These are phyloP conservation scores for Campopleginae sp. DNA, from an alignment of 2,888 invertebrate species.

Conservation along the genomic window DNA sequence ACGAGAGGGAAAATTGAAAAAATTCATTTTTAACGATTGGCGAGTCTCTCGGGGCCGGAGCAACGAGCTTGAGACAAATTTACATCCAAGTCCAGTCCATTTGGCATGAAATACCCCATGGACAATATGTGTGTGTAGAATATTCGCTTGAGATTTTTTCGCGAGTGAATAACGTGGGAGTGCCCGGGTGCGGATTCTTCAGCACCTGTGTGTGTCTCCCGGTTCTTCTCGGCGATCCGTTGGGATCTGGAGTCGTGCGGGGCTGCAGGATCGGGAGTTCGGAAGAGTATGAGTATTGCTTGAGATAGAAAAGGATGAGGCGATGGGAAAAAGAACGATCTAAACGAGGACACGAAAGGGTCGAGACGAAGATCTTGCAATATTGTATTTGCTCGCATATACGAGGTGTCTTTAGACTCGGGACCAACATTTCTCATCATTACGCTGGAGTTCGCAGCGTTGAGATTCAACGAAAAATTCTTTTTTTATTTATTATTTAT, in stretches of 20 bases:
- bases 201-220: conserved; percentile 55
- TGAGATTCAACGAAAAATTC: no score
- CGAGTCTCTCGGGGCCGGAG: neutral
- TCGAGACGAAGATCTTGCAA: conserved; percentile 30
- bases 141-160: conserved; percentile 29
- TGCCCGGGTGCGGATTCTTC: conserved; percentile 61
- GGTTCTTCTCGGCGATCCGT: conserved; percentile 17
- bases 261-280: conserved; percentile 11
- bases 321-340: neutral
- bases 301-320: conserved; percentile 7
- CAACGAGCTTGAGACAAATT: neutral
- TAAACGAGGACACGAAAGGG: conserved; percentile 7
- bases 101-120: conserved; percentile 21
- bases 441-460: no score
- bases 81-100: neutral
- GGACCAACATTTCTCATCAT: neutral
- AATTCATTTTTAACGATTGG: neutral
- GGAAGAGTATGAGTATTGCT: conserved; percentile 38
- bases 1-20: neutral
- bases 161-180: conserved; percentile 69
- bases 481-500: no score
- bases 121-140: neutral
- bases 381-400: conserved; percentile 32
- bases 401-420: neutral
- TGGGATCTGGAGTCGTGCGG: conserved; percentile 11